Percentiles rank a stretch among this genome's conserved stretches.
phyloP scores from a whole-genome alignment of 2,888 invertebrate genomes.

The Papilio elwesi region DNA sequence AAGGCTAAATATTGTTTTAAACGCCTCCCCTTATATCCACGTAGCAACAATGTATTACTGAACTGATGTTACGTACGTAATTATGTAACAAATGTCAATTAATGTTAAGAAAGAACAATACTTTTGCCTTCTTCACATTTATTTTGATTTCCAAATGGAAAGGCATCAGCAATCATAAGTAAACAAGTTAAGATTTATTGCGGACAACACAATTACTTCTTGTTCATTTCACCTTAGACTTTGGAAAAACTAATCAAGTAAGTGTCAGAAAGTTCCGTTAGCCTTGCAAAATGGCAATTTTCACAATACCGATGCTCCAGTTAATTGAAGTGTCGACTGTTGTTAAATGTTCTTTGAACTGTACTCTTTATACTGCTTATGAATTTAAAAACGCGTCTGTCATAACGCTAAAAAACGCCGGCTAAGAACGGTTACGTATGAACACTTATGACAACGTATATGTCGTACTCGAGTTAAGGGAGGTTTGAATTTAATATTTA shows the following conservation, averaged over 20 bases:
- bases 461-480: no score
- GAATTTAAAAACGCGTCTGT: no score
- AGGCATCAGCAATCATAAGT: constrained; percentile 4
- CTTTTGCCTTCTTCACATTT: not conserved
- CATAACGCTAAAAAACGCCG: no score
- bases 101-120: no score
- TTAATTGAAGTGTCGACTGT: constrained; percentile 39
- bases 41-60: no score
- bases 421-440: no score
- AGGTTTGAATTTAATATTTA: no score
- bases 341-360: constrained; percentile 4
- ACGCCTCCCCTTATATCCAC: no score
- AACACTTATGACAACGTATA: no score
- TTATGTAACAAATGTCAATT: no score
- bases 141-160: not conserved
- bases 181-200: constrained; percentile 34
- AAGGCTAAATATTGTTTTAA: no score
- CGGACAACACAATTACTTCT: constrained; percentile 26
- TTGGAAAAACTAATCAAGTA: constrained; percentile 36
- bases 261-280: constrained; percentile 39
- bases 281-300: constrained; percentile 34
- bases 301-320: constrained; percentile 27
- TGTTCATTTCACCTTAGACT: constrained; percentile 27
- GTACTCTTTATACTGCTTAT: not conserved
- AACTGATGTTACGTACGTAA: no score